These are phyloP conservation scores for Seladonia tumulorum DNA, from an alignment of 2,888 invertebrate genomes.

Conservation along the genomic window DNA sequence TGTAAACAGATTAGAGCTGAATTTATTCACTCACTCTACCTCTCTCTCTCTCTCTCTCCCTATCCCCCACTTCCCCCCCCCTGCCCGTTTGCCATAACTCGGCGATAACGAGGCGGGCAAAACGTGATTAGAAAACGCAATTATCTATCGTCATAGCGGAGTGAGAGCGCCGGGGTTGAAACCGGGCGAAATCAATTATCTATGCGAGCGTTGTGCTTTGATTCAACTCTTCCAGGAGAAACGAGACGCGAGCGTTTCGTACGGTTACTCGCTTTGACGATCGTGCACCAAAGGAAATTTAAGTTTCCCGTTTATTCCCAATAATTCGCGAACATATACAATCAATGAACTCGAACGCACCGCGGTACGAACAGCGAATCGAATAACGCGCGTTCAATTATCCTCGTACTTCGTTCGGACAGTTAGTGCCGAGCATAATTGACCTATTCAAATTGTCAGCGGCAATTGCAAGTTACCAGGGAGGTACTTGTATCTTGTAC, in stretches of 20 bases:
- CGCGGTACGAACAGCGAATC: neutral
- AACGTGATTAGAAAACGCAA: constrained; percentile 40
- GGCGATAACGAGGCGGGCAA: constrained; percentile 20
- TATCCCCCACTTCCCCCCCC: neutral
- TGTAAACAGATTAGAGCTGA: constrained; percentile 41
- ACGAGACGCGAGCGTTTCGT: neutral
- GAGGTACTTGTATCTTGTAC: too few relatives aligned
- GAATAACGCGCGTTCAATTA: neutral
- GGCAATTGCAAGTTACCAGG: too few relatives aligned
- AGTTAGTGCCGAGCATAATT: neutral
- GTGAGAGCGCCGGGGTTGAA: neutral
- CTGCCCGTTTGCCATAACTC: neutral
- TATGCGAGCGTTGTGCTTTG: constrained; percentile 14
- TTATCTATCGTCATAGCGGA: constrained; percentile 14
- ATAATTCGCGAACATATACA: neutral
- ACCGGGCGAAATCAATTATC: constrained; percentile 37
- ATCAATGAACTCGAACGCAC: neutral
- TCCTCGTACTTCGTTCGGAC: neutral
- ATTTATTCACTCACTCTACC: too few relatives aligned
- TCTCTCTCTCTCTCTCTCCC: too few relatives aligned
- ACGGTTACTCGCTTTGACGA: neutral
- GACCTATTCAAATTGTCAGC: too few relatives aligned
- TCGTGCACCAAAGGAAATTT: neutral
- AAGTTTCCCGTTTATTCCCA: neutral
- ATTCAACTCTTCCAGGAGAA: constrained; percentile 18